Conservation (phyloP, 1,140 invertebrate species). For the Ganaspis sp. region DNA sequence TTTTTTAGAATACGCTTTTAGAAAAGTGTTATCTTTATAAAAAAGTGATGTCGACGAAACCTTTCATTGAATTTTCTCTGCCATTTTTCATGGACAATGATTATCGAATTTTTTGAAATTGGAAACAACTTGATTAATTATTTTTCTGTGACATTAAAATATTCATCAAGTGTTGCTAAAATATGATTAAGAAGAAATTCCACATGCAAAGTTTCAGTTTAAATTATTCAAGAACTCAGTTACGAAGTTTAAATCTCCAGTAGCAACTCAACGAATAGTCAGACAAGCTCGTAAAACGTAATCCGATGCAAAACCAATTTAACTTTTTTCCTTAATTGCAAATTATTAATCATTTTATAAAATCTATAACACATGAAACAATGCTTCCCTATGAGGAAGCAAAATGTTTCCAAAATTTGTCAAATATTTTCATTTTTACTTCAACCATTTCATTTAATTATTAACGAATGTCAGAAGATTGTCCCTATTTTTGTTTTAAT, state of each 20-base stretch:
- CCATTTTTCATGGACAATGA: no score
- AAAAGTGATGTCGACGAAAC: no score
- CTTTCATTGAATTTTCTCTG: no score
- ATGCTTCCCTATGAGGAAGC: no score
- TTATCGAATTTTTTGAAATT: neutral
- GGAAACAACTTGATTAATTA: neutral
- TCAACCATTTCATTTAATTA: no score
- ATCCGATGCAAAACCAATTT: neutral
- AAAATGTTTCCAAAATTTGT: no score
- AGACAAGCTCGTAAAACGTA: neutral
- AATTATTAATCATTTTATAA: constrained; percentile 27
- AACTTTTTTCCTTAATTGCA: neutral
- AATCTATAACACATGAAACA: no score
- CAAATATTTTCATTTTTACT: constrained; percentile 4
- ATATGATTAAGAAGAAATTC: neutral
- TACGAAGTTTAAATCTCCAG: neutral
- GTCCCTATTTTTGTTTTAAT: no score
- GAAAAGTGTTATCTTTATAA: no score
- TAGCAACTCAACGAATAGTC: constrained; percentile 8
- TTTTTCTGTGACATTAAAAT: neutral
- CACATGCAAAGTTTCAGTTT: neutral
- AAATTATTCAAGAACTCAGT: neutral
- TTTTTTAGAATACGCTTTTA: no score
- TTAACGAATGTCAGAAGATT: no score
- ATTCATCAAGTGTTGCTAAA: neutral